Evolutionary conservation across 2,797 vertebrate genomes (phyloP).

Genomic region (Anisognathus igniventris): DNA sequence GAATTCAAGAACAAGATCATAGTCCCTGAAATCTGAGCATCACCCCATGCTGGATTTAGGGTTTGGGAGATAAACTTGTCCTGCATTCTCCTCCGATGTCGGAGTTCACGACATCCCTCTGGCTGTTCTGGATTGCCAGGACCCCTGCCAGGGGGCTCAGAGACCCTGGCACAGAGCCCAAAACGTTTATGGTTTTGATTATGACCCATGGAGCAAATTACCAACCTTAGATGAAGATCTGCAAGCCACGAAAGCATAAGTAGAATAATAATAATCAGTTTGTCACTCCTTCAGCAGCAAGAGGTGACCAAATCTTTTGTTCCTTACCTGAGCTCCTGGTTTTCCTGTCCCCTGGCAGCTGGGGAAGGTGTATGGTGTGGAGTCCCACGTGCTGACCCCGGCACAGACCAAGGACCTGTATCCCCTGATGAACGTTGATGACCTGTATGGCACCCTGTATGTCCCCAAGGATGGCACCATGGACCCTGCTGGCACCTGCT

Average conservation of each 20-base stretch:
- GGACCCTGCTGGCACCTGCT: conserved; percentile 95
- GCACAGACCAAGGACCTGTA: conserved; percentile 92
- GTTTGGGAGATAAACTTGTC: neutral
- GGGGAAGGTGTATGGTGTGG: conserved; percentile 92
- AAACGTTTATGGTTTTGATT: too few species aligned
- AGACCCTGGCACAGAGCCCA: too few species aligned
- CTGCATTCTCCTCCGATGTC: neutral
- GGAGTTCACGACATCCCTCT: too few species aligned
- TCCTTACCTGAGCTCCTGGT: neutral
- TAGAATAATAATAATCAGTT: too few species aligned
- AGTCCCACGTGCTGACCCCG: conserved; percentile 90
- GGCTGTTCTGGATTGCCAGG: too few species aligned
- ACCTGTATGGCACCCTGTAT: conserved; percentile 92
- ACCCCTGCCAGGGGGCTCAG: too few species aligned
- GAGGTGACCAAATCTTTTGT: neutral
- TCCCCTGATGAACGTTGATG: conserved; percentile 90
- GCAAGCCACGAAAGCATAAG: too few species aligned
- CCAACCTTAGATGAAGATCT: too few species aligned
- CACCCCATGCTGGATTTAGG: accelerated
- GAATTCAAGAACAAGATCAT: accelerated
- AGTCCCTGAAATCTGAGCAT: neutral
- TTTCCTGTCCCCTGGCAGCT: conserved; percentile 71
- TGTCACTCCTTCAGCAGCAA: neutral
- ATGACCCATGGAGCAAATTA: too few species aligned
- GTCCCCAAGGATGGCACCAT: conserved; percentile 95